Evolutionary conservation across 2,888 invertebrate species (phyloP).

Genomic region (Fragum whitleyi): DNA sequence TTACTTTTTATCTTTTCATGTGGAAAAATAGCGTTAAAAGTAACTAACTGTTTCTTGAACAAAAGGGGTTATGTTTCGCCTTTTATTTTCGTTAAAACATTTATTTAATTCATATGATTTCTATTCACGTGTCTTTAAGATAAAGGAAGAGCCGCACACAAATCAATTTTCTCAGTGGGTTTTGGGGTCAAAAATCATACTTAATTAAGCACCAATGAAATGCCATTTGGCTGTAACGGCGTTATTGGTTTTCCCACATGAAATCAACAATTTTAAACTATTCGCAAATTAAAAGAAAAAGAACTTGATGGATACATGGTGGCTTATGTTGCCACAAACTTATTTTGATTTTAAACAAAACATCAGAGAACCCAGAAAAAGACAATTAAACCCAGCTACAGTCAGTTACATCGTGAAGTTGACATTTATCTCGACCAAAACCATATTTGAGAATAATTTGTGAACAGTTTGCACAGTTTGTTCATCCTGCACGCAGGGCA

Average conservation of each 20-base stretch:
- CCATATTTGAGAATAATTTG: too few relatives aligned
- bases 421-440: too few relatives aligned
- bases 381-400: too few relatives aligned
- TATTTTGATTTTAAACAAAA: too few relatives aligned
- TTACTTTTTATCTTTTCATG: slow-evolving; percentile 24
- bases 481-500: too few relatives aligned
- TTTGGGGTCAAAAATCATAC: slow-evolving; percentile 1
- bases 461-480: too few relatives aligned
- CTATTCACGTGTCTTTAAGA: neutral
- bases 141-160: neutral
- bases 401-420: too few relatives aligned
- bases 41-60: slow-evolving; percentile 14
- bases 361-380: too few relatives aligned
- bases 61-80: slow-evolving; percentile 8
- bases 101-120: neutral
- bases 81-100: slow-evolving; percentile 14
- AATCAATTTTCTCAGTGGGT: slow-evolving; percentile 3
- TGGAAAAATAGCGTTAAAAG: slow-evolving; percentile 29
- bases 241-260: neutral
- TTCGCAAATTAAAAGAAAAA: too few relatives aligned
- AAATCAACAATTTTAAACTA: neutral
- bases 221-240: neutral
- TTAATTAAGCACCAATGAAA: slow-evolving; percentile 6
- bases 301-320: too few relatives aligned
- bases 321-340: too few relatives aligned